These are phyloP conservation scores for Phyllostomus hastatus DNA, from an alignment of 2,113 vertebrate genomes.

Conservation along the genomic window DNA sequence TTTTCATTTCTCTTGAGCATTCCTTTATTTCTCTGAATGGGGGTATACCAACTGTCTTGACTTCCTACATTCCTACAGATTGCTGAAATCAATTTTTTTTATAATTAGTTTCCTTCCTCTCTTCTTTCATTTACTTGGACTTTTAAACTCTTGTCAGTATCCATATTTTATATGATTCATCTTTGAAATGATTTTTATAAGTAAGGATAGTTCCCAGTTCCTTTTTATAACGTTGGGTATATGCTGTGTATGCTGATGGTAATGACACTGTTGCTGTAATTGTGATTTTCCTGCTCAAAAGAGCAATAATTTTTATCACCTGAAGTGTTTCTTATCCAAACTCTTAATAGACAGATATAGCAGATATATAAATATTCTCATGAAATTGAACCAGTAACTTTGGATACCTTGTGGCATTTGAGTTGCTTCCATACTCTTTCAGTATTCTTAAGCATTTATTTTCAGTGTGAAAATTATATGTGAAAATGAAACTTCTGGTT, in stretches of 20 bases:
- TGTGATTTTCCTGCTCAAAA: constrained; percentile 25
- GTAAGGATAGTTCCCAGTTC: constrained; percentile 1
- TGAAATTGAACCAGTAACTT: background rate
- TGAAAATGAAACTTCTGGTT: background rate
- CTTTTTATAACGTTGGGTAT: constrained; percentile 1
- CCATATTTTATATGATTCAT: constrained; percentile 60
- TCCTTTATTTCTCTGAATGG: background rate
- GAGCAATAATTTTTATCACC: background rate
- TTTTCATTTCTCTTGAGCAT: background rate
- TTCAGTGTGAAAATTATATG: constrained; percentile 20
- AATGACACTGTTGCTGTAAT: background rate
- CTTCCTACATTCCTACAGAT: constrained; percentile 35
- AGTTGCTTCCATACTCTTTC: background rate
- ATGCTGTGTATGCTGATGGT: background rate
- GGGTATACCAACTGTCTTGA: constrained; percentile 1
- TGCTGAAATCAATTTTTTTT: constrained; percentile 44
- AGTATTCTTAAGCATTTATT: constrained; percentile 11
- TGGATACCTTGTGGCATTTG: background rate
- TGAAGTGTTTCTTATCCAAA: background rate
- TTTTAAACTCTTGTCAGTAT: constrained; percentile 39
- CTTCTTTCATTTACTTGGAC: constrained; percentile 33
- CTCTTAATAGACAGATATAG: background rate
- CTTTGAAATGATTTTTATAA: constrained; percentile 36
- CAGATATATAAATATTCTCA: background rate
- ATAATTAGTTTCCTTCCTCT: constrained; percentile 41